Conservation (phyloP, 30 jellyfish, hydroid and myxozoan species). For the Pseudorhiza aurosa region DNA sequence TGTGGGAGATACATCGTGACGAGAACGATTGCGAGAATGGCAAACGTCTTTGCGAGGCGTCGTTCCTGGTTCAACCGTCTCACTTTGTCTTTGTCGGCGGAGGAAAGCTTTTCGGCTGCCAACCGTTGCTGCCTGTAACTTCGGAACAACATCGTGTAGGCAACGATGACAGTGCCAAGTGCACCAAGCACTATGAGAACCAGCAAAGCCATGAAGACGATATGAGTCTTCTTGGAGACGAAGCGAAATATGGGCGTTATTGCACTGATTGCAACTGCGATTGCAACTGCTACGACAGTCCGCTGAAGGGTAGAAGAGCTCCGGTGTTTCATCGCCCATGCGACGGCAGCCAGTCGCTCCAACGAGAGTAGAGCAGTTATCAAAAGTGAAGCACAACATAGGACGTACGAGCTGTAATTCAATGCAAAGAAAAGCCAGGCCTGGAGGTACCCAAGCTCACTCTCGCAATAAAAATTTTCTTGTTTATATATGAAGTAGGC, state of each 20-base stretch:
- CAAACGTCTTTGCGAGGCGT: constrained; percentile 26
- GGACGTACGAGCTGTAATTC: constrained; percentile 14
- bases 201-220: constrained; percentile 21
- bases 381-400: constrained; percentile 32
- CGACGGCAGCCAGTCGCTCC: constrained; percentile 13
- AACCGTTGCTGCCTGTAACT: constrained; percentile 17
- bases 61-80: constrained; percentile 11
- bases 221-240: constrained; percentile 1
- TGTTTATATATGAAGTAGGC: constrained; percentile 18
- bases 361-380: constrained; percentile 1
- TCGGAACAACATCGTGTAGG: constrained; percentile 15
- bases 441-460: neutral
- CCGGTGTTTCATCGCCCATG: constrained; percentile 1
- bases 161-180: neutral
- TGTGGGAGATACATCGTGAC: constrained; percentile 34
- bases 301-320: constrained; percentile 4
- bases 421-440: constrained; percentile 47
- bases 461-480: constrained; percentile 17
- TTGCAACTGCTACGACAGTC: neutral
- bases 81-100: neutral
- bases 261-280: neutral
- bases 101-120: neutral
- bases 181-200: constrained; percentile 13
- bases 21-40: neutral
- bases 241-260: constrained; percentile 17